Evolutionary conservation across 2,113 vertebrate species (phyloP).

Genomic region (Craseonycteris thonglongyai): DNA sequence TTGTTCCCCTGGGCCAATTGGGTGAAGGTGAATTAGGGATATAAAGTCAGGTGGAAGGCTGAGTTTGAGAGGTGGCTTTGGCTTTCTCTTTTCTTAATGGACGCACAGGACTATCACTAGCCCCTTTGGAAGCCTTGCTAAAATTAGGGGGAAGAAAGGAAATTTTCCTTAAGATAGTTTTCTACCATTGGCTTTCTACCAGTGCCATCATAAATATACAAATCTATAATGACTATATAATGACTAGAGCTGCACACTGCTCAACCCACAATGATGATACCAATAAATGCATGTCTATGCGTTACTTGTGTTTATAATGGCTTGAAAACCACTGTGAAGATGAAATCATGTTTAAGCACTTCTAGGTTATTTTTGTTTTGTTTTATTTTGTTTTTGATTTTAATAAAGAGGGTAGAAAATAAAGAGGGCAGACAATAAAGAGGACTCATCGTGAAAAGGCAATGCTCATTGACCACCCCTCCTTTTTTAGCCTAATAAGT

Average conservation of each 20-base stretch:
- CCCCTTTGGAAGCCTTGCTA: not conserved
- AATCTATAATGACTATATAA: accelerated
- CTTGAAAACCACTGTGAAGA: not conserved
- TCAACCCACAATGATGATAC: too few relatives aligned
- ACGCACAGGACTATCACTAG: not conserved
- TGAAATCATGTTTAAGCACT: not conserved
- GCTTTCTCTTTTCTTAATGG: not conserved
- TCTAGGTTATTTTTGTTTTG: not conserved
- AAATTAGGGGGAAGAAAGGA: not conserved
- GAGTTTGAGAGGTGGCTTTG: not conserved
- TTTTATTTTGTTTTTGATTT: too few relatives aligned
- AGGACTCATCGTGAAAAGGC: not conserved
- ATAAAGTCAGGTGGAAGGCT: not conserved
- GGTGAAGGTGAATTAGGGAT: not conserved
- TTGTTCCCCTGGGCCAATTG: not conserved
- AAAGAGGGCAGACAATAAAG: not conserved
- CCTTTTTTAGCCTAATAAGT: not conserved
- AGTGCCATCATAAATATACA: not conserved
- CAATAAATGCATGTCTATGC: not conserved
- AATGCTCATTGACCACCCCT: not conserved
- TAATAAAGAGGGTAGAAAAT: not conserved
- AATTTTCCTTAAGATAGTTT: not conserved
- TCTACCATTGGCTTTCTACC: not conserved
- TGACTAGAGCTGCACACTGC: not conserved
- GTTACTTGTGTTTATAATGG: not conserved